phyloP scores from a whole-genome alignment of 1,140 invertebrate genomes.

The Pseudachorutes palmiensis region DNA sequence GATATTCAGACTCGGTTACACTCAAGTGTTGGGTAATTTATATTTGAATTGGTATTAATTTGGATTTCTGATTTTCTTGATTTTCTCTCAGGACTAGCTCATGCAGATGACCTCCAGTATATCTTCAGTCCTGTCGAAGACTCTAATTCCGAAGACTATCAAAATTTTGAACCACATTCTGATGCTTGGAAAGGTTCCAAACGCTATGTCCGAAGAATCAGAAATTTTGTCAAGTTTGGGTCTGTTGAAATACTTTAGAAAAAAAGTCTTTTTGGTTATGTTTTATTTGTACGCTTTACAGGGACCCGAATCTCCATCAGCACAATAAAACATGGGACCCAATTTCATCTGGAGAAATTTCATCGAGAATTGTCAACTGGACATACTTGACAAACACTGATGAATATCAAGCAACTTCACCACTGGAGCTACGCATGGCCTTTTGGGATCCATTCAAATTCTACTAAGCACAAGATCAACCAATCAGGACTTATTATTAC shows the following conservation, averaged over 20 bases:
- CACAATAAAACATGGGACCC: too few species aligned
- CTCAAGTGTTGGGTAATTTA: not conserved
- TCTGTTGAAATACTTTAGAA: not conserved
- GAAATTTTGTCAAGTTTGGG: not conserved
- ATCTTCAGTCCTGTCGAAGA: too few species aligned
- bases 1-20: not conserved
- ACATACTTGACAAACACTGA: not conserved
- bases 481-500: too few species aligned
- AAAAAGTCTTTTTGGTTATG: not conserved
- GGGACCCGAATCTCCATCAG: not conserved
- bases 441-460: not conserved
- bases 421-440: not conserved
- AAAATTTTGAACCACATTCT: not conserved
- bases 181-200: not conserved
- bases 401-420: not conserved
- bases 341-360: not conserved
- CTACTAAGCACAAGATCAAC: too few species aligned
- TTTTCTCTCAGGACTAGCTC: not conserved
- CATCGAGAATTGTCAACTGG: not conserved
- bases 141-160: not conserved
- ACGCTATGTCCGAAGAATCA: not conserved
- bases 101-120: conserved; percentile 8
- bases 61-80: not conserved
- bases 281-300: not conserved
- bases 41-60: not conserved